Percentiles rank a stretch among this genome's conserved stretches.
Conservation (phyloP, 1,140 invertebrate genomes). For the Linepithema humile region DNA sequence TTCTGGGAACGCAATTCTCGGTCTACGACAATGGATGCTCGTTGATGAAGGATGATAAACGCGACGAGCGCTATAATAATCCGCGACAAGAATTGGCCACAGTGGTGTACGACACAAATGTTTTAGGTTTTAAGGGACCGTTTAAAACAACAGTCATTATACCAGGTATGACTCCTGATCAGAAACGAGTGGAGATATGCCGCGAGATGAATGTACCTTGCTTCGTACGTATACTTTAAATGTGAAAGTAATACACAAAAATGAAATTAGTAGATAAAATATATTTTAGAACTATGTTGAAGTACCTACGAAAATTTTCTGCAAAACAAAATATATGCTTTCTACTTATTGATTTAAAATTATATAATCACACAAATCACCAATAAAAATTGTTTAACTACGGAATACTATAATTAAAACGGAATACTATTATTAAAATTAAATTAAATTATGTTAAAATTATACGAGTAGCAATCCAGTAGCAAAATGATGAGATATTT, state of each 20-base stretch:
- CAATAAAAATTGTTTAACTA: too few relatives aligned
- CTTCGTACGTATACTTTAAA: conserved; percentile 87
- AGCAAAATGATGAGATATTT: too few relatives aligned
- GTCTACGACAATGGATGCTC: conserved; percentile 97
- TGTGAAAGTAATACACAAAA: background rate
- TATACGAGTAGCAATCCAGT: too few relatives aligned
- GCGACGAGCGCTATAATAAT: conserved; percentile 84
- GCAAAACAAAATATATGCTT: too few relatives aligned
- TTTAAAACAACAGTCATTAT: conserved; percentile 99
- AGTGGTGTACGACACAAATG: conserved; percentile 99
- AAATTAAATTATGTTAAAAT: too few relatives aligned
- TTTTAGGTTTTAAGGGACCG: conserved; percentile 99
- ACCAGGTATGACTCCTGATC: conserved; percentile 95
- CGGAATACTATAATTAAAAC: too few relatives aligned
- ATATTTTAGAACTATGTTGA: background rate
- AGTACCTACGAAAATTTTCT: background rate
- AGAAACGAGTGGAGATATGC: conserved; percentile 92
- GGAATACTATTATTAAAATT: too few relatives aligned
- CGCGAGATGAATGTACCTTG: conserved; percentile 92
- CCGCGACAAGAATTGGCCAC: conserved; percentile 96
- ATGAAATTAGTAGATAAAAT: background rate
- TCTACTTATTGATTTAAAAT: too few relatives aligned
- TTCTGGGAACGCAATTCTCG: conserved; percentile 98
- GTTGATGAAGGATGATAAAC: conserved; percentile 88
- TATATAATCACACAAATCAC: too few relatives aligned